Evolutionary conservation across 64 coral and sea anemone genomes (phyloP).

Genomic region (Stichodactyla helianthus): DNA sequence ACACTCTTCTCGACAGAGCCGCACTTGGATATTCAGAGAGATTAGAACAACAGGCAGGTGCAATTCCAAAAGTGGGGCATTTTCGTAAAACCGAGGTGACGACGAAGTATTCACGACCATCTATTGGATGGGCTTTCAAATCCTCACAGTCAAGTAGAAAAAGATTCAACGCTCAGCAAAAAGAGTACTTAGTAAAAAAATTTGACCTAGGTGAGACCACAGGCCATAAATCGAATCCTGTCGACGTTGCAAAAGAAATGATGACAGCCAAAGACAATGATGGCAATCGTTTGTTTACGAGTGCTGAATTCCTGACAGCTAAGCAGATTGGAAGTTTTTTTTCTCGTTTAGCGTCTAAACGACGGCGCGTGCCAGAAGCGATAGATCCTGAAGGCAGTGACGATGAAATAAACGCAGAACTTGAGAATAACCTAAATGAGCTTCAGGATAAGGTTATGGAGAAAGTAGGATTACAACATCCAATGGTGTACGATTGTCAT

Average conservation of each 20-base stretch:
- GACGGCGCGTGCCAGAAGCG: background rate
- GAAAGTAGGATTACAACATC: conserved; percentile 31
- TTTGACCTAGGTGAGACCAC: conserved; percentile 19
- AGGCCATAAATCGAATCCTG: conserved; percentile 18
- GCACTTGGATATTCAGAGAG: conserved; percentile 9
- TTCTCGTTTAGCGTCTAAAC: background rate
- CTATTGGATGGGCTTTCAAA: conserved; percentile 29
- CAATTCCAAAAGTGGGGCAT: background rate
- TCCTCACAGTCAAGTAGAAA: background rate
- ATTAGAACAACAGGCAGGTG: background rate
- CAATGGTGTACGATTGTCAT: conserved; percentile 39
- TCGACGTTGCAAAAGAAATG: conserved; percentile 19
- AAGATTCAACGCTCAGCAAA: conserved; percentile 19
- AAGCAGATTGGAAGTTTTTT: conserved; percentile 32
- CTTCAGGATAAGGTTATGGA: conserved; percentile 8
- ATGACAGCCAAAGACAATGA: conserved; percentile 12
- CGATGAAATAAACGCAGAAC: background rate
- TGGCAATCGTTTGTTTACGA: conserved; percentile 16
- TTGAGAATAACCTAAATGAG: background rate
- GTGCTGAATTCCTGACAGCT: conserved; percentile 32
- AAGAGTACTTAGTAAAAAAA: conserved; percentile 2
- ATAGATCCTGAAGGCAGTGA: background rate
- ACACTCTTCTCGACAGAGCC: conserved; percentile 25
- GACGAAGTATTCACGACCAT: background rate
- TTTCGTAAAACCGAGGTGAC: background rate